Percentiles rank a stretch among this genome's conserved stretches.
Evolutionary conservation across 2,113 vertebrate species (phyloP).

Genomic region (Alexandromys fortis): DNA sequence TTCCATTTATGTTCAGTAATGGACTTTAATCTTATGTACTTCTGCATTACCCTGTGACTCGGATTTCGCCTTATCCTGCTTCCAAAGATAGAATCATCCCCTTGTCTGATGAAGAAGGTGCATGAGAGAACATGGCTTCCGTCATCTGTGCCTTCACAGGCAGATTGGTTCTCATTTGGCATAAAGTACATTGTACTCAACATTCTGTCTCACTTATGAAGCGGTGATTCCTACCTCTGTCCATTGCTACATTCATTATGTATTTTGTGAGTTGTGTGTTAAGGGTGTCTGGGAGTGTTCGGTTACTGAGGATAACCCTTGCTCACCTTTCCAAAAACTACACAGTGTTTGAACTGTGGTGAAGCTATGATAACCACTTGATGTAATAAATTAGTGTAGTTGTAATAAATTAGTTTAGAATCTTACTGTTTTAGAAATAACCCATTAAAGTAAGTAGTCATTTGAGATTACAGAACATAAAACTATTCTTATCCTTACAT

Average conservation of each 20-base stretch:
- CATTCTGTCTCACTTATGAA: background rate
- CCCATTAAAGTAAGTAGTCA: background rate
- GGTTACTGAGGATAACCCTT: background rate
- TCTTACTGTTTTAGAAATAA: background rate
- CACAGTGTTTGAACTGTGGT: background rate
- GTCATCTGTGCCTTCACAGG: background rate
- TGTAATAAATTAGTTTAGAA: background rate
- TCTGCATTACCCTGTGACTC: background rate
- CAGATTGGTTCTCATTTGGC: background rate
- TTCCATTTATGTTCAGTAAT: background rate
- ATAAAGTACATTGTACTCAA: background rate
- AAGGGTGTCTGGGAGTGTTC: background rate
- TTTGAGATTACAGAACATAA: background rate
- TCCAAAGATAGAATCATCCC: background rate
- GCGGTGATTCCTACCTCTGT: background rate
- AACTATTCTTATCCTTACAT: background rate
- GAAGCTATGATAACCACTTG: background rate
- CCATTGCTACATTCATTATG: background rate
- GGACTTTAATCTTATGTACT: background rate
- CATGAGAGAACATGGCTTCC: background rate
- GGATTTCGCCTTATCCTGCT: background rate
- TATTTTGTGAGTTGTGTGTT: background rate
- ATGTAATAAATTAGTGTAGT: background rate
- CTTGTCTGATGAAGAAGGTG: background rate
- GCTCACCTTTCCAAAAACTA: background rate